These are phyloP conservation scores for Triplophysa tibetana DNA, from an alignment of 2,113 vertebrate species.

Conservation along the genomic window DNA sequence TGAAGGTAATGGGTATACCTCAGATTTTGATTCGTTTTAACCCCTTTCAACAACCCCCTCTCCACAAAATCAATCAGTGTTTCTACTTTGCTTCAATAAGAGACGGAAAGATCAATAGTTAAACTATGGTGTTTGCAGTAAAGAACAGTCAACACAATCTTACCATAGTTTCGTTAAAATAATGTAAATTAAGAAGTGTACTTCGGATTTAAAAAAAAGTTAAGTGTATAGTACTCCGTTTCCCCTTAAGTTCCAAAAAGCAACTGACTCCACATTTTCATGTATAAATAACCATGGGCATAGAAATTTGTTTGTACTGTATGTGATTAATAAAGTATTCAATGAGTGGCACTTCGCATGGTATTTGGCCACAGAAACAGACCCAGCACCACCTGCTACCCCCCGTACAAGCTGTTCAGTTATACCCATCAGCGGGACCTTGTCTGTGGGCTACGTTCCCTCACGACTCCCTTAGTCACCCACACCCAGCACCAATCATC, in stretches of 20 bases:
- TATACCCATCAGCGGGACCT: constrained; percentile 16
- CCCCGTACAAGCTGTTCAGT: constrained; percentile 41
- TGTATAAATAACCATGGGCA: not conserved
- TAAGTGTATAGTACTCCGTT: not conserved
- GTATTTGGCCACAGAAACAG: constrained; percentile 7
- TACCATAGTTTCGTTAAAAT: too few species aligned
- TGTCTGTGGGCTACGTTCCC: constrained; percentile 36
- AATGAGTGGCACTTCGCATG: constrained; percentile 24
- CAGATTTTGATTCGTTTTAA: constrained; percentile 17
- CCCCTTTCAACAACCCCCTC: not conserved
- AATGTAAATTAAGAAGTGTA: too few species aligned
- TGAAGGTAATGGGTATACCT: not conserved
- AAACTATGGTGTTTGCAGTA: too few species aligned
- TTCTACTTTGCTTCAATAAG: too few species aligned
- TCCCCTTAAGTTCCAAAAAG: not conserved
- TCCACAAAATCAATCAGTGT: constrained; percentile 25
- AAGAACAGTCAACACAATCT: too few species aligned
- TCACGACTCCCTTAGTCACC: constrained; percentile 55
- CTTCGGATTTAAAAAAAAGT: not conserved
- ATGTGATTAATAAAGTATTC: constrained; percentile 17
- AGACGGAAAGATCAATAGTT: too few species aligned
- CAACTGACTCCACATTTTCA: constrained; percentile 3
- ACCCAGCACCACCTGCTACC: constrained; percentile 47
- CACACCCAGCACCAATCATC: constrained; percentile 34
- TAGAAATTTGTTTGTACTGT: constrained; percentile 29